Evolutionary conservation across 2,797 vertebrate genomes (phyloP), one percentile per base, ranked within the genome.

Genomic region (Falco peregrinus): DNA sequence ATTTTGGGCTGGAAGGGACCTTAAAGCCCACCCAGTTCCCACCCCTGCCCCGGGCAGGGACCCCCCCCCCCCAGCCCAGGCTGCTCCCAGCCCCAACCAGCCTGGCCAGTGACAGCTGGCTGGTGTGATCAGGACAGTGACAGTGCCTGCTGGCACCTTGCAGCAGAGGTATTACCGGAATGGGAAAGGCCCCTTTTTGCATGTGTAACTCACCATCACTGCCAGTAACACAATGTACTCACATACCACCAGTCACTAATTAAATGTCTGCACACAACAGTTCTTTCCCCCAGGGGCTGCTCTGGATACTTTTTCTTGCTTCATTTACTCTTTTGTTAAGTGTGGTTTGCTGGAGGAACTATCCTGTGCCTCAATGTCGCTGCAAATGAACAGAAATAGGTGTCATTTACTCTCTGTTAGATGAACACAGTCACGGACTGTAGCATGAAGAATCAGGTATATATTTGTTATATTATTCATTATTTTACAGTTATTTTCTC

Each of bases 171-270:
- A 11, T 22, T 21, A 6, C 11, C 10, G 59, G 48, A 28, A 17
- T 8, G 14, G 48, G 37, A 16, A 43, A 7, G 60, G 41, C 24
- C 13, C 14, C 48, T 31, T 41, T 13, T 63, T 43, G 5, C 29
- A 5, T 2, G 14, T 17, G 37, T 28, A 28, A 19, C 47, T 41
- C 48, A 10, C 26, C 6, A 2, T 20, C 17, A 8, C 25, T 10
- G 48, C 31, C 33, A 29, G 7, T 6, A 21, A 35, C 39, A 35
- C 22, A 17, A 22, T 4, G 60, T 14, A 4, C 76, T 29, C 18
- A 25, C 24, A 4, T 18, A 4, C 41, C 4, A 13, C n/a, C 21
- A 2, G 39, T 35, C 50, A 6, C 20, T 9, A 4, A 7, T 10
- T 35, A 12, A 20, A 24, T 12, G 6, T 41, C 41, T 14, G 41